Conservation (phyloP, 37 sponge, comb jelly and placozoan genomes). For the Aplysina aerophoba region DNA sequence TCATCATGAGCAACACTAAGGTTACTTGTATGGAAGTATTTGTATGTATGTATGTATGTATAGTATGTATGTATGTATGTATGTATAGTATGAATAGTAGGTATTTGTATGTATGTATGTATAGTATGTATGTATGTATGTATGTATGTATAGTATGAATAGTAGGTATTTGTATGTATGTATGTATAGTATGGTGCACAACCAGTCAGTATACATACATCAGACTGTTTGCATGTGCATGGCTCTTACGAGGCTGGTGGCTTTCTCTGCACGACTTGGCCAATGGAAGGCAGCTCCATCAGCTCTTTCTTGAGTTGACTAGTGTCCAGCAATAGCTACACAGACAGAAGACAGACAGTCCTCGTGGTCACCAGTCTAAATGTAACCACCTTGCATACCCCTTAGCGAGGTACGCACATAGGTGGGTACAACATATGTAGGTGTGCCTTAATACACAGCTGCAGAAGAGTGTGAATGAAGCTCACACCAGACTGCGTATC, state of each 20-base stretch:
- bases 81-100: constrained; percentile 3
- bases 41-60: no score
- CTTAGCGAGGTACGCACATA: no score
- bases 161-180: constrained; percentile 10
- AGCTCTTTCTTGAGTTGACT: constrained; percentile 92
- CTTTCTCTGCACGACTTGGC: constrained; percentile 79
- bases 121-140: constrained; percentile 18
- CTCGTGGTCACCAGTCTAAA: neutral
- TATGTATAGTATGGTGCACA: neutral
- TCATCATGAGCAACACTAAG: no score
- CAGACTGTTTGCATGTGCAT: neutral
- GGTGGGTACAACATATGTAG: no score
- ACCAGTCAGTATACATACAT: neutral
- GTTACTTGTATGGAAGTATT: no score
- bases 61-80: no score
- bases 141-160: neutral
- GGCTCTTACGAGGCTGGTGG: constrained; percentile 84
- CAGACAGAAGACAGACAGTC: neutral
- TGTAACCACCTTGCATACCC: no score
- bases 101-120: neutral
- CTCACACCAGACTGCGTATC: neutral
- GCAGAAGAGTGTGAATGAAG: neutral
- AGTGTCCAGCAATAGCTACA: constrained; percentile 90
- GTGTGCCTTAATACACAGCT: neutral
- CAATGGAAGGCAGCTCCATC: constrained; percentile 86